These are phyloP conservation scores for Nesometra sesokonis DNA, from an alignment of 35 echinoderm and acorn worm species.

Conservation along the genomic window DNA sequence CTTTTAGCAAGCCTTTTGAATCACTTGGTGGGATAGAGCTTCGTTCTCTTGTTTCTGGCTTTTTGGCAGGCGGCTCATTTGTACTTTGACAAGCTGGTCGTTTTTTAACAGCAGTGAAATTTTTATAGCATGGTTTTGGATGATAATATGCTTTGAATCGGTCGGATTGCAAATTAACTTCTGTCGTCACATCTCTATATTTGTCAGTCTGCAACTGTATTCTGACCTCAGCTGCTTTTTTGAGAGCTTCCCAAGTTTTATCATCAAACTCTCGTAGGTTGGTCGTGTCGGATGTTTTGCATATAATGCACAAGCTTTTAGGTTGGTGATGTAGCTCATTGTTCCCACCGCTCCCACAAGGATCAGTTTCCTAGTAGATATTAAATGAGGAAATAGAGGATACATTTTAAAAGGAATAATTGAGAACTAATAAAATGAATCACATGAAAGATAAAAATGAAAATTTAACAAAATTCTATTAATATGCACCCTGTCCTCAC, in stretches of 20 bases:
- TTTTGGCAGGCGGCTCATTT: slow-evolving; percentile 2
- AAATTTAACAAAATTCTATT: too few species aligned
- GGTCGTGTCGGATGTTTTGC: not conserved
- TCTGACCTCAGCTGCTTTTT: slow-evolving; percentile 2
- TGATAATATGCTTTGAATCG: slow-evolving; percentile 7
- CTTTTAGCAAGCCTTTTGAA: slow-evolving; percentile 17
- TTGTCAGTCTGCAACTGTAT: not conserved
- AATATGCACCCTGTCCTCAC: too few species aligned
- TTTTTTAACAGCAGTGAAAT: not conserved
- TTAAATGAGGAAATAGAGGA: too few species aligned
- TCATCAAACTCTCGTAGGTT: not conserved
- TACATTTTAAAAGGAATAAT: too few species aligned
- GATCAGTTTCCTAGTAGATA: too few species aligned
- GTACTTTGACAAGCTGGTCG: not conserved
- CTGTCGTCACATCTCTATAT: slow-evolving; percentile 10
- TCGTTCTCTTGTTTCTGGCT: not conserved
- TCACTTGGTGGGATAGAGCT: slow-evolving; percentile 20
- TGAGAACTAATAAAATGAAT: too few species aligned
- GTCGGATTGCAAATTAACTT: slow-evolving; percentile 30
- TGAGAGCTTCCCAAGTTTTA: not conserved
- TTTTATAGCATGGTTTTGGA: not conserved
- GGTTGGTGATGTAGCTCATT: too few species aligned
- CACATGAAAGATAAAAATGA: too few species aligned
- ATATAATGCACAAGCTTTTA: slow-evolving; percentile 32
- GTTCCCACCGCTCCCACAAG: too few species aligned